Percentiles rank a stretch among this genome's conserved stretches.
phyloP scores from a whole-genome alignment of 2,113 vertebrate genomes.

The Odocoileus virginianus region DNA sequence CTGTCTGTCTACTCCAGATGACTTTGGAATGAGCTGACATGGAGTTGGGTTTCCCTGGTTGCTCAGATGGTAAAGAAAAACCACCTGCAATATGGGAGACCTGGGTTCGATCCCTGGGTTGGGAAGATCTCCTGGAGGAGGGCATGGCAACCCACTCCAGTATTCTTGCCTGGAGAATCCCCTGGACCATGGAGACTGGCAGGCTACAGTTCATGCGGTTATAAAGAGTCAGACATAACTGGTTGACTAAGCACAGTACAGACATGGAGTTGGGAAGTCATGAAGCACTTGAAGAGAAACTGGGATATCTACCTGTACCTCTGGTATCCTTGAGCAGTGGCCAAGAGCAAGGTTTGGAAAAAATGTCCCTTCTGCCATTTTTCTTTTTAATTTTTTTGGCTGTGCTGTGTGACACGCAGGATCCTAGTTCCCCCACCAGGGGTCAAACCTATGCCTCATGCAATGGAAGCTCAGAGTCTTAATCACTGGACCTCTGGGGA shows the following conservation, averaged over 20 bases:
- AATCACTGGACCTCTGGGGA: not conserved
- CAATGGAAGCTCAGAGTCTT: not conserved
- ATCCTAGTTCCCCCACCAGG: not conserved
- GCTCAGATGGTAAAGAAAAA: not conserved
- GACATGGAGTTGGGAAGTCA: accelerated
- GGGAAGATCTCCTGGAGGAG: not conserved
- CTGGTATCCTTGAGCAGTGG: not conserved
- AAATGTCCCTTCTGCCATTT: not conserved
- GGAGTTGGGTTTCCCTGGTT: not conserved
- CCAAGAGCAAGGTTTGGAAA: not conserved
- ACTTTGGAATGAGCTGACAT: not conserved
- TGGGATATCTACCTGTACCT: not conserved
- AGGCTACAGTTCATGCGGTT: not conserved
- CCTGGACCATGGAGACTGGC: not conserved
- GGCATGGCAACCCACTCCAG: not conserved
- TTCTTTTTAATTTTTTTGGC: not conserved
- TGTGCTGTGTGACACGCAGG: not conserved
- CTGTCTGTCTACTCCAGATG: not conserved
- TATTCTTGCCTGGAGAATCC: not conserved
- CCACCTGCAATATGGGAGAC: not conserved
- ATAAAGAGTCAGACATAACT: not conserved
- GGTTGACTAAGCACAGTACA: not conserved
- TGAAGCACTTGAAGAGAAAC: not conserved
- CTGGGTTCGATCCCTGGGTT: not conserved
- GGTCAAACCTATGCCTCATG: not conserved